A percentile compares a stretch with the other conserved stretches of the same genome.
Conservation (phyloP, 2,113 vertebrate genomes). For the Serinus canaria region DNA sequence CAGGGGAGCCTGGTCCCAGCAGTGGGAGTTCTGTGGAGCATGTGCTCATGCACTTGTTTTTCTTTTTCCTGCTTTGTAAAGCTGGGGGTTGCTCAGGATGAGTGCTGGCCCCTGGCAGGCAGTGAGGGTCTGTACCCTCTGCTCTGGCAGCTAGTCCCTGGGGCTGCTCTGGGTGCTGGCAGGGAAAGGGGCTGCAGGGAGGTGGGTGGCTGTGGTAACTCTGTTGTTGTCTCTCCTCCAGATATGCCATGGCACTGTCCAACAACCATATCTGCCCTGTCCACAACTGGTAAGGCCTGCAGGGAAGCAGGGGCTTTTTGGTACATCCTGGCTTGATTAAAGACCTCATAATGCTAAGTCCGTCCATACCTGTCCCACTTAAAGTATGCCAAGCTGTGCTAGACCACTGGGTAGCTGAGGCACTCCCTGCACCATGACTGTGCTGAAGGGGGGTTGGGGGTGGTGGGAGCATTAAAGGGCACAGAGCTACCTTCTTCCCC, state of each 20-base stretch:
- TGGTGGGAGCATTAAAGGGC: background rate
- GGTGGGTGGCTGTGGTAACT: accelerated
- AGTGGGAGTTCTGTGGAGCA: accelerated
- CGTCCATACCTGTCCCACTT: background rate
- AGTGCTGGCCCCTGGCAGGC: background rate
- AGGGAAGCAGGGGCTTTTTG: background rate
- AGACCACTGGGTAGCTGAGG: background rate
- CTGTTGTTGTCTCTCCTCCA: conserved; percentile 39
- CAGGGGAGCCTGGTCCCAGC: background rate
- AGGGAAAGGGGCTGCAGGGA: background rate
- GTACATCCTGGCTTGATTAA: background rate
- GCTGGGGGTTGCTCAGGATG: background rate
- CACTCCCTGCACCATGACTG: accelerated
- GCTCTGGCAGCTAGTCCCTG: accelerated
- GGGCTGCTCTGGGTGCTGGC: background rate
- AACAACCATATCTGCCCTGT: conserved; percentile 91
- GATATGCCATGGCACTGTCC: conserved; percentile 89
- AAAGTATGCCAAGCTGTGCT: background rate
- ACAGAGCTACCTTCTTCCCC: background rate
- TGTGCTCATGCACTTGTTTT: background rate
- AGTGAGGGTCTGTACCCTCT: background rate
- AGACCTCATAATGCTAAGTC: accelerated
- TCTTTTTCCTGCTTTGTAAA: background rate
- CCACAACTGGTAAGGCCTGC: conserved; percentile 82
- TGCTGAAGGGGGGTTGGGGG: accelerated